phyloP scores from a whole-genome alignment of 2,797 vertebrate species.

The Diceros bicornis region DNA sequence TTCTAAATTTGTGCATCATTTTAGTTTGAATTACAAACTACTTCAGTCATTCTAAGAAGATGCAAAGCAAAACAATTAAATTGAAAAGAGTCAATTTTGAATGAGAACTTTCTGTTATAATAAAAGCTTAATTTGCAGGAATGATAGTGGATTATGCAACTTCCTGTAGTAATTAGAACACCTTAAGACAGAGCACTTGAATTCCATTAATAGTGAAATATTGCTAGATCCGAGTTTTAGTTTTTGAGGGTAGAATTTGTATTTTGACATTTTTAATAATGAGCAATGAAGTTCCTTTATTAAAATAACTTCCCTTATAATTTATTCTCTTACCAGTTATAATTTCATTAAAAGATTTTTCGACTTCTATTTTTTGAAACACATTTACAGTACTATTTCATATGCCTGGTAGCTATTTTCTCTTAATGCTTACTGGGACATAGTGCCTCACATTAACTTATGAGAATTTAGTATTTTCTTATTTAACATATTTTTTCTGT shows the following conservation, averaged over 20 bases:
- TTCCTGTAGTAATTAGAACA: background rate
- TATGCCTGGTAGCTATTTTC: background rate
- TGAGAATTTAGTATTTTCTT: background rate
- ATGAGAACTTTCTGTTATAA: background rate
- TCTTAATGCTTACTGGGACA: background rate
- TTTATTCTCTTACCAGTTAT: conserved; percentile 14
- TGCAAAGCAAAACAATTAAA: background rate
- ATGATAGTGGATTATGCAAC: background rate
- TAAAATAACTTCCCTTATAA: background rate
- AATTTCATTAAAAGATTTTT: background rate
- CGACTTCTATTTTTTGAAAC: background rate
- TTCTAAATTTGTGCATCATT: background rate
- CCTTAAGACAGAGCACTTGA: background rate
- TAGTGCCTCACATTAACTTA: background rate
- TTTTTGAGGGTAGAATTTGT: background rate
- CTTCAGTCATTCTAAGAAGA: background rate
- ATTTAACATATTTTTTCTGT: background rate
- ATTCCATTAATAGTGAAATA: background rate
- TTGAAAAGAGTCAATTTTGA: conserved; percentile 24
- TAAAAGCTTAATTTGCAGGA: background rate
- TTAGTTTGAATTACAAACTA: background rate
- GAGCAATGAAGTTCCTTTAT: background rate
- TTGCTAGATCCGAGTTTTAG: background rate
- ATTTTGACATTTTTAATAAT: conserved; percentile 51
- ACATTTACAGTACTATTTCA: background rate